Conservation (phyloP, 2,797 vertebrate genomes). For the Salmo trutta region DNA sequence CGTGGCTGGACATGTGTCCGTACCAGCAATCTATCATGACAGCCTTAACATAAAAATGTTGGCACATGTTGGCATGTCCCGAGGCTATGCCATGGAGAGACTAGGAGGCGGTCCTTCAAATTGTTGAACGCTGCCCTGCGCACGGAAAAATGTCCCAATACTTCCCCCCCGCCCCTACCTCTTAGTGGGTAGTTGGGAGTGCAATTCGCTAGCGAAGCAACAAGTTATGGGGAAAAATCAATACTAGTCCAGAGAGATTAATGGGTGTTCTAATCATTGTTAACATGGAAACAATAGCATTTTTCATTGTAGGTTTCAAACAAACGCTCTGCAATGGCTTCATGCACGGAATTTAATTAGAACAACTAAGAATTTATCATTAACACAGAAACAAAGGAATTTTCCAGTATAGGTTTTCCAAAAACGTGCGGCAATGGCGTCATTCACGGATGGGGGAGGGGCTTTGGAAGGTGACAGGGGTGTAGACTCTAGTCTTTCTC, state of each 20-base stretch:
- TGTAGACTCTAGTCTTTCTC: too few species aligned
- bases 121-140: background rate
- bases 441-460: too few species aligned
- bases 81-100: background rate
- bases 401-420: background rate
- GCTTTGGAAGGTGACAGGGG: too few species aligned
- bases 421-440: background rate
- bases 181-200: background rate
- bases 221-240: background rate
- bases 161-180: too few species aligned
- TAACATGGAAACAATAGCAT: too few species aligned
- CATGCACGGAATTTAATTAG: background rate
- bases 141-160: background rate
- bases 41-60: background rate
- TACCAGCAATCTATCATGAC: background rate
- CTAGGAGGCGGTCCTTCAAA: conserved; percentile 1
- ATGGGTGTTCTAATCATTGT: too few species aligned
- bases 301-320: background rate
- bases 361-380: background rate
- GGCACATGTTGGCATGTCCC: conserved; percentile 1
- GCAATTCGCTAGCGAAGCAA: background rate
- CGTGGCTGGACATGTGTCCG: background rate
- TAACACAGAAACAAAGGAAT: background rate
- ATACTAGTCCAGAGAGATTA: background rate
- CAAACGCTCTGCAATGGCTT: background rate